phyloP scores from a whole-genome alignment of 2,113 vertebrate genomes.

The Chiloscyllium plagiosum region DNA sequence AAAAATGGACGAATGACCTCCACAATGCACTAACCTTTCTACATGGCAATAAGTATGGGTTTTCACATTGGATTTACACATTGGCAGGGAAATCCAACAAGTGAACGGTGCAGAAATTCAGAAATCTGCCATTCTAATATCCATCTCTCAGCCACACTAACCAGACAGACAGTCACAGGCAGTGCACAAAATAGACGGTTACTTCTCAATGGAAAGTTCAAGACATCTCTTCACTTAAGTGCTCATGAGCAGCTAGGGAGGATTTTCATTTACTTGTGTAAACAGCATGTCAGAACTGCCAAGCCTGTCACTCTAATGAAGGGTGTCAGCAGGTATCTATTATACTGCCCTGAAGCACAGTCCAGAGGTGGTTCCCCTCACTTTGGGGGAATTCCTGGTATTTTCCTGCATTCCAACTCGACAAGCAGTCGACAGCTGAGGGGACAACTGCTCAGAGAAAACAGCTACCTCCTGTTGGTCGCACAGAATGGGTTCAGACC shows the following conservation, averaged over 20 bases:
- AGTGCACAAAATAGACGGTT: neutral
- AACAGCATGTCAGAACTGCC: neutral
- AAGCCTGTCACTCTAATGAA: neutral
- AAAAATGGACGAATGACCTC: neutral
- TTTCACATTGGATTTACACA: neutral
- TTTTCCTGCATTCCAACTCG: neutral
- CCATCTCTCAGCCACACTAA: neutral
- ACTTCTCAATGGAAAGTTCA: neutral
- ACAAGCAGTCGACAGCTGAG: neutral
- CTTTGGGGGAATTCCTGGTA: neutral
- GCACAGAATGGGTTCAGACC: neutral
- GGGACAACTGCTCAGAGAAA: neutral
- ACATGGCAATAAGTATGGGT: too few species aligned
- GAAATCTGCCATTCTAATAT: neutral
- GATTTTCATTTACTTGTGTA: neutral
- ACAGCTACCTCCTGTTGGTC: slow-evolving; percentile 6
- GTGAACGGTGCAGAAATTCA: neutral
- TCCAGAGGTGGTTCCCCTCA: neutral
- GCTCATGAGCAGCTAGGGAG: neutral
- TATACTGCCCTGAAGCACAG: neutral
- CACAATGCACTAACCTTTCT: neutral
- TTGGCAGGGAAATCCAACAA: neutral
- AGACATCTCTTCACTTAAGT: neutral
- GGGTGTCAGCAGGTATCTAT: neutral
- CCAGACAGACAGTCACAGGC: too few species aligned